Evolutionary conservation across 2,113 vertebrate species (phyloP).

Genomic region (Neofelis nebulosa): DNA sequence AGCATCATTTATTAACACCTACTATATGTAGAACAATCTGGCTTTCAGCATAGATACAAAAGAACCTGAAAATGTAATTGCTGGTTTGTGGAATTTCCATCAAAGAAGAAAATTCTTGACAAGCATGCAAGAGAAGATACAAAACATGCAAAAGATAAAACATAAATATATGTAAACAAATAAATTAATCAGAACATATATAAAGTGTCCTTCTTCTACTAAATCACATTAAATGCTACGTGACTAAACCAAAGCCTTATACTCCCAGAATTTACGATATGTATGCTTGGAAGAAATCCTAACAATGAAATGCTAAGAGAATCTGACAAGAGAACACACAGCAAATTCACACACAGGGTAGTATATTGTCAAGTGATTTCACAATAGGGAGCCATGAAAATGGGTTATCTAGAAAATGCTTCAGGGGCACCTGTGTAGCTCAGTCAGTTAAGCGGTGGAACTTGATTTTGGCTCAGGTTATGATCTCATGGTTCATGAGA

Average conservation of each 20-base stretch:
- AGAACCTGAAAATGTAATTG: conserved; percentile 44
- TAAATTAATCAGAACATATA: not conserved
- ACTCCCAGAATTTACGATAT: not conserved
- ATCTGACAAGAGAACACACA: not conserved
- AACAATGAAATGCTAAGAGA: not conserved
- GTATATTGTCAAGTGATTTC: not conserved
- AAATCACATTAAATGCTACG: not conserved
- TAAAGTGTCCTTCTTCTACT: not conserved
- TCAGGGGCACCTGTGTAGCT: too few relatives aligned
- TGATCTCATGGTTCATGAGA: too few relatives aligned
- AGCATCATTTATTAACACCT: conserved; percentile 29
- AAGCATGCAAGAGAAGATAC: not conserved
- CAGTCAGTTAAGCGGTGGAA: too few relatives aligned
- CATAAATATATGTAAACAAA: conserved; percentile 35
- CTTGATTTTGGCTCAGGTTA: too few relatives aligned
- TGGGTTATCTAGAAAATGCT: not conserved
- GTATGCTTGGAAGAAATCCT: not conserved
- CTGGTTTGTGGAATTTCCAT: conserved; percentile 18
- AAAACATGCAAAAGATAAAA: not conserved
- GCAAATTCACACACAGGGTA: not conserved
- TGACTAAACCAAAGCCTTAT: not conserved
- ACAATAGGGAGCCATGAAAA: not conserved
- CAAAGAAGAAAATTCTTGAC: not conserved
- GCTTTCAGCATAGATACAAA: not conserved
- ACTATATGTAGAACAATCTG: not conserved